These are phyloP conservation scores for Trissolcus brochymenae DNA, from an alignment of 2,888 invertebrate species.

Conservation along the genomic window DNA sequence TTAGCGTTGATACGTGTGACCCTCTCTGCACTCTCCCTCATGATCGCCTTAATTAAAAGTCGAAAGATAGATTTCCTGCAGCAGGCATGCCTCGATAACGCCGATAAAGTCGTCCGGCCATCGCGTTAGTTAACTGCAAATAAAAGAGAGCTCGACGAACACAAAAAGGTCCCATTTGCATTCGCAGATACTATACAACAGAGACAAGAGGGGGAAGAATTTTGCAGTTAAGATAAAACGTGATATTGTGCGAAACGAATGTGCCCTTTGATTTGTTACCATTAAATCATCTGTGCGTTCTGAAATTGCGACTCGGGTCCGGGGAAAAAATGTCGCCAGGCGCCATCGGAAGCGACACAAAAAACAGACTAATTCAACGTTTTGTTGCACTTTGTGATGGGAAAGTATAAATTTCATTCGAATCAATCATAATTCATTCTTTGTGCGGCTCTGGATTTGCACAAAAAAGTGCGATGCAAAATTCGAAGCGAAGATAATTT, in stretches of 20 bases:
- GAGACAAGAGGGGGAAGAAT: no score
- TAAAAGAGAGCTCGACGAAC: slow-evolving; percentile 9
- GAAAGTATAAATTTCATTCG: slow-evolving; percentile 42
- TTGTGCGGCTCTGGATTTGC: slow-evolving; percentile 26
- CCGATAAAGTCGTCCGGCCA: slow-evolving; percentile 47
- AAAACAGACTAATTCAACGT: slow-evolving; percentile 53
- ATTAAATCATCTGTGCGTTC: no score
- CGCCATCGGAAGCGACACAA: slow-evolving; percentile 38
- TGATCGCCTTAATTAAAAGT: slow-evolving; percentile 58
- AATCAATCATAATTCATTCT: slow-evolving; percentile 44
- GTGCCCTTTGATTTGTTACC: no score
- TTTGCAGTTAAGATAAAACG: not conserved
- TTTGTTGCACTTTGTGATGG: slow-evolving; percentile 11
- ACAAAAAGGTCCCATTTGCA: slow-evolving; percentile 4
- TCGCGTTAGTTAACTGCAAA: slow-evolving; percentile 29
- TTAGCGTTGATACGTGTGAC: slow-evolving; percentile 44
- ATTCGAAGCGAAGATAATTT: no score
- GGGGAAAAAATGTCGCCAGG: slow-evolving; percentile 34
- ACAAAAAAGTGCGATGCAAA: no score
- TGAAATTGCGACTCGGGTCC: no score
- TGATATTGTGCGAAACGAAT: no score
- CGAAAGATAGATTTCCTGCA: slow-evolving; percentile 55
- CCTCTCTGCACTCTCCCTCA: slow-evolving; percentile 49
- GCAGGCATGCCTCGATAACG: slow-evolving; percentile 42
- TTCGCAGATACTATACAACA: slow-evolving; percentile 6